Conservation (phyloP, 1,140 invertebrate species). For the Armadillidium nasatum region DNA sequence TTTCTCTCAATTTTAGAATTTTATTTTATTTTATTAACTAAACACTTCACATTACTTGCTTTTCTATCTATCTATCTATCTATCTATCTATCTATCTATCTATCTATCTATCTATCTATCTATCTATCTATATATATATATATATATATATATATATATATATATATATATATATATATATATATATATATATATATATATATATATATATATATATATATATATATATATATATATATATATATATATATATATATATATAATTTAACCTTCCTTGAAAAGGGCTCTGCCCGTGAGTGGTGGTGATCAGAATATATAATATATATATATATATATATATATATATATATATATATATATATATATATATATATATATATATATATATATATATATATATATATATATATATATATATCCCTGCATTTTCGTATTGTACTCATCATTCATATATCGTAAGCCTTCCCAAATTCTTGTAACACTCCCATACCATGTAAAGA, state of each 20-base stretch:
- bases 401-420: conserved; percentile 9
- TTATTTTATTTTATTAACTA: too few relatives aligned
- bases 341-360: conserved; percentile 12
- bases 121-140: too few relatives aligned
- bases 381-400: conserved; percentile 22
- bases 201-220: conserved; percentile 10
- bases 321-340: conserved; percentile 20
- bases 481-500: background rate
- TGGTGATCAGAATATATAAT: background rate
- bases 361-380: background rate
- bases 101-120: too few relatives aligned
- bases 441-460: conserved; percentile 2
- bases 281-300: too few relatives aligned
- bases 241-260: conserved; percentile 17
- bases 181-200: too few relatives aligned
- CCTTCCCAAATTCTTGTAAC: background rate
- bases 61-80: too few relatives aligned
- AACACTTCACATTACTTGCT: too few relatives aligned
- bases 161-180: too few relatives aligned
- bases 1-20: too few relatives aligned
- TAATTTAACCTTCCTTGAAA: too few relatives aligned
- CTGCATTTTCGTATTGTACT: background rate
- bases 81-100: too few relatives aligned
- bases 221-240: conserved; percentile 21
- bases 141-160: too few relatives aligned